Percentiles rank a stretch among this genome's conserved stretches.
Evolutionary conservation across 1,140 invertebrate species (phyloP).

Genomic region (Gryon sp.): DNA sequence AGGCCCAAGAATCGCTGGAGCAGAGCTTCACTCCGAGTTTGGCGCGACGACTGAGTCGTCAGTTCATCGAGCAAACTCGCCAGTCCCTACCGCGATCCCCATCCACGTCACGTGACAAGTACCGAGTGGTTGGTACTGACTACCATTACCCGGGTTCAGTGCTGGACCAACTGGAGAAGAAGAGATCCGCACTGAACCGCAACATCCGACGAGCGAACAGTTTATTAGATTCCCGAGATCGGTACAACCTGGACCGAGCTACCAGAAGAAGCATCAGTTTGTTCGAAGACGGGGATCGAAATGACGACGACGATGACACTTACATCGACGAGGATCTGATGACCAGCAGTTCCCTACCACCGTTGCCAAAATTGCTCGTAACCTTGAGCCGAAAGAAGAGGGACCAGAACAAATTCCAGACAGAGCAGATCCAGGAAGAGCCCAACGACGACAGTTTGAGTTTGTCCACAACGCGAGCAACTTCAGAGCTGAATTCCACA

Average conservation of each 20-base stretch:
- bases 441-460: constrained; percentile 51
- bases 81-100: constrained; percentile 70
- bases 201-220: constrained; percentile 68
- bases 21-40: constrained; percentile 74
- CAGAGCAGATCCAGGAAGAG: constrained; percentile 76
- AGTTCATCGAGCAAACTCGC: constrained; percentile 75
- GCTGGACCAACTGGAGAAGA: constrained; percentile 34
- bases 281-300: constrained; percentile 67
- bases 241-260: constrained; percentile 36
- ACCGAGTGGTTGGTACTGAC: constrained; percentile 44
- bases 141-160: constrained; percentile 39
- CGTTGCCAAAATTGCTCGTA: constrained; percentile 62
- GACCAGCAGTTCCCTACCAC: constrained; percentile 37
- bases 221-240: constrained; percentile 65
- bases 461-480: constrained; percentile 31
- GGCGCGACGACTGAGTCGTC: constrained; percentile 73
- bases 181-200: constrained; percentile 24
- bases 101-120: constrained; percentile 66
- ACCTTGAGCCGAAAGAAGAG: constrained; percentile 65
- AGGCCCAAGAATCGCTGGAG: constrained; percentile 67
- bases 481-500: constrained; percentile 60
- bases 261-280: constrained; percentile 71
- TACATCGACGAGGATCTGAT: constrained; percentile 67
- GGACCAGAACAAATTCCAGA: constrained; percentile 37
- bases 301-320: constrained; percentile 43